Evolutionary conservation across 2,797 vertebrate genomes (phyloP).

Genomic region (Falco cherrug): DNA sequence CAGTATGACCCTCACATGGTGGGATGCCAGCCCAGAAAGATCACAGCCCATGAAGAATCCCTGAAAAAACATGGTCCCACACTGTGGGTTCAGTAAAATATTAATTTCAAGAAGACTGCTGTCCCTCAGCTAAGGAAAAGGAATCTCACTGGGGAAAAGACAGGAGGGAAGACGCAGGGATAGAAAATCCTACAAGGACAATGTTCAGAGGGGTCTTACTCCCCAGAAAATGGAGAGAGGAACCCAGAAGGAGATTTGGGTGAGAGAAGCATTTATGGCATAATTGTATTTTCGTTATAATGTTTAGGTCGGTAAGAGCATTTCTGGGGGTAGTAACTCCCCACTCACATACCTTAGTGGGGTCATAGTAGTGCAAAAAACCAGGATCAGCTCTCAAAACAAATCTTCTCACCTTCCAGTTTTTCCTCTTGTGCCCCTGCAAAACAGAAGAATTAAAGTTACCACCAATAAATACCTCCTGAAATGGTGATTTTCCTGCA

Average conservation of each 20-base stretch:
- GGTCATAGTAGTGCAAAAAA: conserved; percentile 94
- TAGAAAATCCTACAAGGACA: background rate
- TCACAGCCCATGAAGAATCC: background rate
- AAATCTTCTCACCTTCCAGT: conserved; percentile 96
- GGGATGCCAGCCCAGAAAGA: background rate
- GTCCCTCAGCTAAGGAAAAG: background rate
- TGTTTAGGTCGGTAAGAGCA: background rate
- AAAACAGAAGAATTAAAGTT: background rate
- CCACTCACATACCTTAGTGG: conserved; percentile 83
- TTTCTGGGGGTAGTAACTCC: background rate
- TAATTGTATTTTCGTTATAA: background rate
- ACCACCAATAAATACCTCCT: background rate
- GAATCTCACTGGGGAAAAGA: background rate
- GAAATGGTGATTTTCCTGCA: background rate
- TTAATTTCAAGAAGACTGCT: background rate
- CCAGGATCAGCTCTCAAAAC: conserved; percentile 90
- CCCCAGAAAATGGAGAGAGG: background rate
- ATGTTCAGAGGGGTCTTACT: background rate
- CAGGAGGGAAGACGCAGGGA: background rate
- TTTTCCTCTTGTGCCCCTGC: conserved; percentile 95
- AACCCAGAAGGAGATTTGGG: background rate
- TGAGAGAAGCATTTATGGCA: background rate
- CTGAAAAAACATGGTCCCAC: background rate
- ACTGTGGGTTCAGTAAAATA: background rate
- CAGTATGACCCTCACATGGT: background rate